A percentile compares a stretch with the other conserved stretches of the same genome.
These are phyloP conservation scores for Eidolon helvum DNA, from an alignment of 2,113 vertebrate genomes.

Conservation along the genomic window DNA sequence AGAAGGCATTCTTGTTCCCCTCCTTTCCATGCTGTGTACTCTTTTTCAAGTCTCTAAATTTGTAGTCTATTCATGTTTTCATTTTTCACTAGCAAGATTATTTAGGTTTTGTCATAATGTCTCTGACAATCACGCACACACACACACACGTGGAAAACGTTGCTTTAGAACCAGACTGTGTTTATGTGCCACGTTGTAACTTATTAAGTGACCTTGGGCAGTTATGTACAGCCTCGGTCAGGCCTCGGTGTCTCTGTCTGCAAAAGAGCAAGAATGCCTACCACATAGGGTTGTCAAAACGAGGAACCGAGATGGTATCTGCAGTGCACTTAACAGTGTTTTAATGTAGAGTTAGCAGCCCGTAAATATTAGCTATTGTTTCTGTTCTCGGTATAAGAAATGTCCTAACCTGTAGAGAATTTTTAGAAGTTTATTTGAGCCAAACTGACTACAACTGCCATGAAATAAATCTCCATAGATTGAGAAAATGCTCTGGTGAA, in stretches of 20 bases:
- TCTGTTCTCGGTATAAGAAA: background rate
- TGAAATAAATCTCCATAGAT: too few relatives aligned
- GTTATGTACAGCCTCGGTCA: background rate
- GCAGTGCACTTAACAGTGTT: fast-evolving
- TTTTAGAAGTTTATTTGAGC: too few relatives aligned
- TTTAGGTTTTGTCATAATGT: background rate
- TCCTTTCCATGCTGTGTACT: background rate
- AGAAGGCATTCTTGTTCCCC: background rate
- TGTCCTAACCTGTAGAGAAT: too few relatives aligned
- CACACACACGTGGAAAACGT: background rate
- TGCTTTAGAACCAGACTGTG: background rate
- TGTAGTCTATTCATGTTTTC: background rate
- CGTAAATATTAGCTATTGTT: background rate
- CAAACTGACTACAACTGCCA: too few relatives aligned
- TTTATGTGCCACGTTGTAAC: background rate
- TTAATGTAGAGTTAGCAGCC: too few relatives aligned
- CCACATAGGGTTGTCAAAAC: background rate
- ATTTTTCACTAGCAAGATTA: background rate
- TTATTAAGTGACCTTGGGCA: background rate
- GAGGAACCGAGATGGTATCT: background rate
- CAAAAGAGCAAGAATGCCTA: background rate
- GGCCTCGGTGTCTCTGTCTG: background rate
- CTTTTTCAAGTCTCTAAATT: background rate
- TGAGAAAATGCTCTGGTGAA: too few relatives aligned
- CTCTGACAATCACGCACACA: too few relatives aligned